Evolutionary conservation across 1,140 invertebrate genomes (phyloP), one percentile per base, ranked within the genome.

Genomic region (Drosophila carrolli): DNA sequence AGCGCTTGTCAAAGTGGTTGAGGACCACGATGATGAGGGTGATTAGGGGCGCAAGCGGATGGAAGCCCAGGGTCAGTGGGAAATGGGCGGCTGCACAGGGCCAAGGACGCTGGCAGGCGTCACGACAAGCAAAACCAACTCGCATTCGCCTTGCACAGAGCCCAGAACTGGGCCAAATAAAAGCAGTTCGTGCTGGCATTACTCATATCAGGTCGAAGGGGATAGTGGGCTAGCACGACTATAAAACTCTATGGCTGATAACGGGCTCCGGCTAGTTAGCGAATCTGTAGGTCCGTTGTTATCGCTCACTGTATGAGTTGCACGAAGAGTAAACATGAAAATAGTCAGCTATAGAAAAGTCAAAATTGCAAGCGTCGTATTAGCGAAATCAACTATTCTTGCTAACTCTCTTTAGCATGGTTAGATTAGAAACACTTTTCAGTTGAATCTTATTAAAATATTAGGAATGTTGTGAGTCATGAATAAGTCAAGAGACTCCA

Each of bases 201-300:
- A 76, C 72, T 72, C 68, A 72, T 71, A 23, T 29, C 9, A 19
- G 19, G 16, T n/a, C 19, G 19, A 50, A 27, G 9, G 16, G 10
- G 41, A 44, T 16, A 44, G 32, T 4, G 13, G 29, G 37, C 27
- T 41, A 32, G 29, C 10, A 10, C 38, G 66, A 23, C 40, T 32
- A 4, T 70, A 67, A 46, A 67, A 70, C 66, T 50, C 66, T 50
- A 8, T 38, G 35, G 19, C 38, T 60, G 81, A 84, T 84, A 84
- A 75, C 63, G 63, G 44, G 10, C 11, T 38, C 41, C 46, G 10
- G 47, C 27, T 38, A 68, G 63, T 51, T 54, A 6, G 56, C 35
- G 19, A 76, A 73, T 83, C 48, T 88, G 71, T 14, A 2, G n/a
- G 48, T 14, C 8, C 5, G 77, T 61, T 70, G 75, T 88, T 86